Evolutionary conservation across 2,113 vertebrate genomes (phyloP).

Genomic region (Hippocampus zosterae): DNA sequence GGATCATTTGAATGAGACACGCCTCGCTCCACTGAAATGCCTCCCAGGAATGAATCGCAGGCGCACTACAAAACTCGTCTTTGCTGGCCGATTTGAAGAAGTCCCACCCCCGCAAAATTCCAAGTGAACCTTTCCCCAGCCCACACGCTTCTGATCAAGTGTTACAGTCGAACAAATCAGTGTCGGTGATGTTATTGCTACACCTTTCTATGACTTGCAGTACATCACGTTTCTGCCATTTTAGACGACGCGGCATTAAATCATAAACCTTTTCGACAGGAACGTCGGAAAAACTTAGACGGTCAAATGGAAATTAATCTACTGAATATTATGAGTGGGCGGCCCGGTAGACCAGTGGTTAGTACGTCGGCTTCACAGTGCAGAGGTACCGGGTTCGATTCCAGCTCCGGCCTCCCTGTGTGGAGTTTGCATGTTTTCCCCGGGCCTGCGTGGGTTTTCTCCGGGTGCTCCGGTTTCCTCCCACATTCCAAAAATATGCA

Average conservation of each 20-base stretch:
- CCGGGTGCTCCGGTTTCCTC: no score
- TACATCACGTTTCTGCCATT: constrained; percentile 33
- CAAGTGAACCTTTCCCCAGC: constrained; percentile 42
- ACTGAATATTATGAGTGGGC: no score
- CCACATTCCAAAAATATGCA: no score
- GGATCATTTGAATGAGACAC: constrained; percentile 34
- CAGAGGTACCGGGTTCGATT: no score
- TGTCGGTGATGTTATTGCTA: constrained; percentile 1
- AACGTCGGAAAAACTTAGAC: no score
- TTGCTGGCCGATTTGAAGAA: constrained; percentile 36
- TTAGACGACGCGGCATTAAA: constrained; percentile 7
- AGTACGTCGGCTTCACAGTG: no score
- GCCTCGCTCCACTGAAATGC: constrained; percentile 43
- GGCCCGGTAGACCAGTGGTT: no score
- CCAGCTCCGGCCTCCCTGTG: no score
- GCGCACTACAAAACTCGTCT: constrained; percentile 34
- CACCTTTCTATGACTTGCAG: constrained; percentile 17
- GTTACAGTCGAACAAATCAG: constrained; percentile 28
- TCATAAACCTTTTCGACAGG: no score
- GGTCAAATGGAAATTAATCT: no score
- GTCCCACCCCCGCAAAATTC: constrained; percentile 45
- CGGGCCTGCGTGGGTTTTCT: no score
- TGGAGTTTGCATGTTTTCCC: no score
- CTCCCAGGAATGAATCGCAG: constrained; percentile 37
- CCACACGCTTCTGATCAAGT: constrained; percentile 36